Evolutionary conservation across 2,888 invertebrate genomes (phyloP).

Genomic region (Pheosia tremula): DNA sequence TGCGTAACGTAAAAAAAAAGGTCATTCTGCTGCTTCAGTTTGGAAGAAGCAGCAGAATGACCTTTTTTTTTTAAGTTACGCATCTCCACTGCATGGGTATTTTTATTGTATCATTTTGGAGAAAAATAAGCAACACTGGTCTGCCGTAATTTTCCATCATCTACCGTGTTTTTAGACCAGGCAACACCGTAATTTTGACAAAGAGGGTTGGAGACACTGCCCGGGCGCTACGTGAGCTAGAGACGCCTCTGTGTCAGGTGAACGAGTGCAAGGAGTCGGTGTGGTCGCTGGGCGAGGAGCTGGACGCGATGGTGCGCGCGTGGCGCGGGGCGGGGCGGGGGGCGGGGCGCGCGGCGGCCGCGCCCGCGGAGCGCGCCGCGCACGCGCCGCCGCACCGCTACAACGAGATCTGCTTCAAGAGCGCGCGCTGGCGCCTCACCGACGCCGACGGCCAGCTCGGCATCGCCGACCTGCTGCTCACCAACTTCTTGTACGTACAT

Average conservation of each 20-base stretch:
- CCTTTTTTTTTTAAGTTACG: too few species aligned
- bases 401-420: conserved; percentile 97
- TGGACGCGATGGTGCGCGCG: conserved; percentile 97
- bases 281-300: conserved; percentile 94
- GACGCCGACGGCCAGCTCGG: conserved; percentile 99
- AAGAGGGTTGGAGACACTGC: too few species aligned
- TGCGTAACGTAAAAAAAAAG: too few species aligned
- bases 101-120: too few species aligned
- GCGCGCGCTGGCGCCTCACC: conserved; percentile 98
- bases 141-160: too few species aligned
- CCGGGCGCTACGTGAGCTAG: too few species aligned
- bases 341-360: conserved; percentile 86
- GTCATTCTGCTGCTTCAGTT: too few species aligned
- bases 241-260: conserved; percentile 77
- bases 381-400: conserved; percentile 90
- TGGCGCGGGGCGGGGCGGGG: conserved; percentile 88
- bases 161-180: too few species aligned
- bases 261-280: conserved; percentile 96
- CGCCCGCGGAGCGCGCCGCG: conserved; percentile 82
- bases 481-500: conserved; percentile 93
- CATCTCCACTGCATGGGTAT: too few species aligned
- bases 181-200: too few species aligned
- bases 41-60: too few species aligned
- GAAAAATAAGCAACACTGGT: too few species aligned
- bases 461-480: conserved; percentile 97